Evolutionary conservation across 2,113 vertebrate species (phyloP), one percentile per base, ranked within the genome.

Genomic region (Pyxicephalus adspersus): DNA sequence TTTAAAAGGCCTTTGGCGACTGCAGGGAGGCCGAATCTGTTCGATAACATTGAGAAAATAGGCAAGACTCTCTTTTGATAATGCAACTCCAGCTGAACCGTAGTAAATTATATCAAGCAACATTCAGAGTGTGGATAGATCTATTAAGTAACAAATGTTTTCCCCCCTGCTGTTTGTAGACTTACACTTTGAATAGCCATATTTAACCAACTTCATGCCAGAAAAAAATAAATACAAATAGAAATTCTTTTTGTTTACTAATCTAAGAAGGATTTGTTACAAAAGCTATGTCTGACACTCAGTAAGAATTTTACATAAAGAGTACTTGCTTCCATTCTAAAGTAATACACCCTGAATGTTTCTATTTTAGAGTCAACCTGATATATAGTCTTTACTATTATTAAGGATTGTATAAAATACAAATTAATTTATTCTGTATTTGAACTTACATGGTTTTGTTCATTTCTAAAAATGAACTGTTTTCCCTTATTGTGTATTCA

Each of bases 101-200:
- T 90, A 90, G 89, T 89, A 90, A 91, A 91, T 90, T 92, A 89
- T 92, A 90, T 90, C 84, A 91, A 89, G 89, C 88, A 93, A 90
- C 89, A 88, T 85, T 90, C 89, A 84, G 86, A 85, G 87, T 81
- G 19, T 88, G 90, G 89, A 84, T 83, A 85, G 88, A 87, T 87
- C 81, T 84, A 88, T 84, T 86, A 84, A 85, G 90, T 88, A 86
- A 87, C 38, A 0, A 89, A 89, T 86, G 85, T 87, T 85, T 91
- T 87, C 89, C 87, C 50, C 52, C 87, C 85, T 85, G 90, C 87
- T 88, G 88, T 75, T 81, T 75, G 85, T 84, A 85, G 89, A 87
- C 50, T 58, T 57, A 75, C 58, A 51, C 80, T 74, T 74, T 65
- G 50, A 31, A 67, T 61, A 60, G 50, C 45, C 84, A 71, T 86